Percentiles rank a stretch among this genome's conserved stretches.
Evolutionary conservation across 2,888 invertebrate genomes (phyloP).

Genomic region (Leptinotarsa rubiginosa): DNA sequence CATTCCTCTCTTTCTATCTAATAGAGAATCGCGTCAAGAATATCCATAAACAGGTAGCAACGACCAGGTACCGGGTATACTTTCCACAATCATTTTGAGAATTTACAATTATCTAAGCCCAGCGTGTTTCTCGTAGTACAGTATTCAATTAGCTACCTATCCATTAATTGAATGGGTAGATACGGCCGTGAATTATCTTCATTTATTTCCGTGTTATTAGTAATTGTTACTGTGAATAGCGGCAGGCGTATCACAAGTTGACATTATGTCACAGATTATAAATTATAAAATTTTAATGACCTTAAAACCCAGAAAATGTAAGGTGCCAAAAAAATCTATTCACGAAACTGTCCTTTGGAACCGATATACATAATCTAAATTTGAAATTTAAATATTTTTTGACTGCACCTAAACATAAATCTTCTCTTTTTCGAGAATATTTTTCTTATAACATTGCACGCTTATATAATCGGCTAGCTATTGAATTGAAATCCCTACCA

Average conservation of each 20-base stretch:
- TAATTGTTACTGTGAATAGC: neutral
- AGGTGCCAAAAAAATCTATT: too few relatives aligned
- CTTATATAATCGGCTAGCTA: too few relatives aligned
- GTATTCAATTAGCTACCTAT: neutral
- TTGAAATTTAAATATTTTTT: too few relatives aligned
- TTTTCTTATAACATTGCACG: too few relatives aligned
- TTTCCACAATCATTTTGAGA: neutral
- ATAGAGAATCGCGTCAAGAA: neutral
- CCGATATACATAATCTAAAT: too few relatives aligned
- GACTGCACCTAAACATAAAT: too few relatives aligned
- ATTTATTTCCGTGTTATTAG: neutral
- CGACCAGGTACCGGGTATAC: neutral
- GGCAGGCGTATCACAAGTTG: neutral
- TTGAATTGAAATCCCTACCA: too few relatives aligned
- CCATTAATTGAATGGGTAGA: slow-evolving; percentile 7
- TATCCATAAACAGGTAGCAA: neutral
- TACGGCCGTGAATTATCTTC: neutral
- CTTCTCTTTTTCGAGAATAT: too few relatives aligned
- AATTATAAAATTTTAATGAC: neutral
- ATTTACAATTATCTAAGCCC: neutral
- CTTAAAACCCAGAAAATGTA: too few relatives aligned
- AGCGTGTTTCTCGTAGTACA: slow-evolving; percentile 10
- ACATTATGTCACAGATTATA: neutral
- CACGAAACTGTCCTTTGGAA: too few relatives aligned
- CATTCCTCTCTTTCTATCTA: neutral